These are phyloP conservation scores for Mareca penelope DNA, from an alignment of 2,797 vertebrate genomes.

Conservation along the genomic window DNA sequence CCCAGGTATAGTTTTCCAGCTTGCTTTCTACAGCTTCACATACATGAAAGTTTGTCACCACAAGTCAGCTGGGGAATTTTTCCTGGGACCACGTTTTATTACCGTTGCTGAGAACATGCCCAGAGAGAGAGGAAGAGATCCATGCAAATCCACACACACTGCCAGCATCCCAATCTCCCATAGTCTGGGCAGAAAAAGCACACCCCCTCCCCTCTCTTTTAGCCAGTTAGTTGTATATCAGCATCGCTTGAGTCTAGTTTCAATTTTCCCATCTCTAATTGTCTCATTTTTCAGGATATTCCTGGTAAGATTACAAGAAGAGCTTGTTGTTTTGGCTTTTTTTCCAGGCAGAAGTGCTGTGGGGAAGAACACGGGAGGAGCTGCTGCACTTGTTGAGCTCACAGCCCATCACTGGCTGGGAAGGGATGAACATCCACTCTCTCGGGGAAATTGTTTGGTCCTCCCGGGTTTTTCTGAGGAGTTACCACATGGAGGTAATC, in stretches of 20 bases:
- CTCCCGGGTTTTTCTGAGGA: conserved; percentile 78
- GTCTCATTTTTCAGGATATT: not conserved
- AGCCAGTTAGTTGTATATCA: not conserved
- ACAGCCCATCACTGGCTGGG: conserved; percentile 82
- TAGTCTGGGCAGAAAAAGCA: not conserved
- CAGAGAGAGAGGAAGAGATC: not conserved
- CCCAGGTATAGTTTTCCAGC: not conserved
- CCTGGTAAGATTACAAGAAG: not conserved
- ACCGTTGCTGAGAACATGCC: not conserved
- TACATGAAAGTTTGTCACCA: not conserved
- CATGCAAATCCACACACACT: not conserved
- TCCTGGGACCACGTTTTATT: not conserved
- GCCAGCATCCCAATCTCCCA: not conserved
- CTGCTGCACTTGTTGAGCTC: conserved; percentile 78
- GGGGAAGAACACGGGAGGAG: conserved; percentile 80
- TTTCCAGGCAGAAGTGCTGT: conserved; percentile 77
- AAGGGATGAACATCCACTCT: conserved; percentile 77
- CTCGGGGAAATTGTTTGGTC: conserved; percentile 86
- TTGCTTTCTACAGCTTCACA: not conserved
- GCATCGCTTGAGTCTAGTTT: not conserved
- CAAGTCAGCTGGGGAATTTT: not conserved
- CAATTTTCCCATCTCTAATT: not conserved
- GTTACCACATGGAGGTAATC: conserved; percentile 78
- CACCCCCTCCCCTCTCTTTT: not conserved
- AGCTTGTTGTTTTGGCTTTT: not conserved